A percentile compares a stretch with the other conserved stretches of the same genome.
Evolutionary conservation across 2,888 invertebrate species (phyloP).

Genomic region (Sycophila texana): DNA sequence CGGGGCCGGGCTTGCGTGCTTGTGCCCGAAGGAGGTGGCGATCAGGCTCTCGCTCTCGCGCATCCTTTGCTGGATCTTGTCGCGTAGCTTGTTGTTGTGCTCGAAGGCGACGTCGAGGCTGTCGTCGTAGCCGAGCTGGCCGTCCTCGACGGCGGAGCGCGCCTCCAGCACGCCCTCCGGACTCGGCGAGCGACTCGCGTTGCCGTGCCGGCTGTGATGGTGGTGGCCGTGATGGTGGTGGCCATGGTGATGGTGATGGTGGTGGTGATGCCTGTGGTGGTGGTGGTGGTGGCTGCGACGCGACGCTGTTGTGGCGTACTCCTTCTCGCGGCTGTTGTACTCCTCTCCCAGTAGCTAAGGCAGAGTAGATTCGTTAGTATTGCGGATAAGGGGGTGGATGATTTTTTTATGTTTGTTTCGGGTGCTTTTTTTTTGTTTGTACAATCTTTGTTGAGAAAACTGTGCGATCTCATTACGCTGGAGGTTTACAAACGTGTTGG

Average conservation of each 20-base stretch:
- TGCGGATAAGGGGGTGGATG: not conserved
- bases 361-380: not conserved
- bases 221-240: constrained; percentile 33
- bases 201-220: constrained; percentile 59
- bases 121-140: constrained; percentile 72
- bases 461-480: not conserved
- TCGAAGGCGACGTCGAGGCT: constrained; percentile 73
- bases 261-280: constrained; percentile 49
- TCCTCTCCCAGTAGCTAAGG: constrained; percentile 72
- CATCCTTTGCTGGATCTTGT: constrained; percentile 73
- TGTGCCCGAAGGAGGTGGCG: constrained; percentile 69
- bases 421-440: not conserved
- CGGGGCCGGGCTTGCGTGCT: constrained; percentile 41
- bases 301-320: constrained; percentile 56
- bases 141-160: constrained; percentile 62
- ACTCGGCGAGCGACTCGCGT: constrained; percentile 68
- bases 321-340: constrained; percentile 68
- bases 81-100: constrained; percentile 72
- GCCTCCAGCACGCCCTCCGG: constrained; percentile 65
- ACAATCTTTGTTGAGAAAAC: not conserved
- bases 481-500: constrained; percentile 15
- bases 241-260: constrained; percentile 41
- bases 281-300: constrained; percentile 46
- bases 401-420: not conserved
- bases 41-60: constrained; percentile 72